These are phyloP conservation scores for Gymnothorax javanicus DNA, from an alignment of 2,797 vertebrate species.

Conservation along the genomic window DNA sequence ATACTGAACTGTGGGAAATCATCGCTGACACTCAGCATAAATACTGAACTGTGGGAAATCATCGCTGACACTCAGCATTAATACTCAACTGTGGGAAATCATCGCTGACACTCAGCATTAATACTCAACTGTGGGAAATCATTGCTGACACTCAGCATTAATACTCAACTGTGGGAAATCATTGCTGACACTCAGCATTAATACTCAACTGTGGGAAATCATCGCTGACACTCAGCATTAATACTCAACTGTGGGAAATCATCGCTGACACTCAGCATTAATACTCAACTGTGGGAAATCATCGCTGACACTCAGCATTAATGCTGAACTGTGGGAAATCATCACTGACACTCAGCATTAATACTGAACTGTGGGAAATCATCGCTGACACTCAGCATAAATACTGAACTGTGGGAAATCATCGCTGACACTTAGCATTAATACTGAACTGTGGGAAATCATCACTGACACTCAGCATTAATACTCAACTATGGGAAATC, in stretches of 20 bases:
- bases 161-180: slow-evolving; percentile 42
- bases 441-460: slow-evolving; percentile 50
- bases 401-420: slow-evolving; percentile 42
- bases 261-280: slow-evolving; percentile 67
- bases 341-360: slow-evolving; percentile 67
- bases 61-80: slow-evolving; percentile 53
- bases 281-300: slow-evolving; percentile 50
- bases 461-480: slow-evolving; percentile 54
- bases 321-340: slow-evolving; percentile 42
- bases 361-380: slow-evolving; percentile 50
- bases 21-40: slow-evolving; percentile 67
- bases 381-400: slow-evolving; percentile 53
- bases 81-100: slow-evolving; percentile 42
- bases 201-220: slow-evolving; percentile 50
- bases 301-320: slow-evolving; percentile 53
- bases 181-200: slow-evolving; percentile 67
- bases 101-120: slow-evolving; percentile 67
- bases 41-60: slow-evolving; percentile 50
- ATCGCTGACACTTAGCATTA: slow-evolving; percentile 67
- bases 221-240: slow-evolving; percentile 53
- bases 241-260: slow-evolving; percentile 42
- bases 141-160: slow-evolving; percentile 53
- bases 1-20: slow-evolving; percentile 42
- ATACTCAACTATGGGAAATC: slow-evolving; percentile 42
- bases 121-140: slow-evolving; percentile 50